Evolutionary conservation across 2,113 vertebrate species (phyloP).

Genomic region (Micronycteris hirsuta): DNA sequence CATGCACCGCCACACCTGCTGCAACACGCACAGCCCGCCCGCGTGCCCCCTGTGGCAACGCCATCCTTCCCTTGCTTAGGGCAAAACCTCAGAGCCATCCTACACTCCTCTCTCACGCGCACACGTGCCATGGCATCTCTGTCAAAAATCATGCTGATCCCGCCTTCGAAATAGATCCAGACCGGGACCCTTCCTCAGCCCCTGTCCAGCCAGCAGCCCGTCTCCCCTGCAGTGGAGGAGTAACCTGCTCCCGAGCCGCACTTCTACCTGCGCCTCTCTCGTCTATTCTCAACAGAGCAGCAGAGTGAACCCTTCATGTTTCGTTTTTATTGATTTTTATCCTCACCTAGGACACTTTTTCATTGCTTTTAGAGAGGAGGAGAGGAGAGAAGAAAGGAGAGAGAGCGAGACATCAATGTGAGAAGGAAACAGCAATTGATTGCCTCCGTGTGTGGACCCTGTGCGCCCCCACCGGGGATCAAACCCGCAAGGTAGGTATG

Average conservation of each 20-base stretch:
- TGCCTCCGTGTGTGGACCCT: too few relatives aligned
- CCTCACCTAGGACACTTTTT: too few relatives aligned
- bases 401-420: too few relatives aligned
- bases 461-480: too few relatives aligned
- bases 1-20: not conserved
- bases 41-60: not conserved
- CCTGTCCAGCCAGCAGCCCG: rapidly evolving
- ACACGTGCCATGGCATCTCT: not conserved
- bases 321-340: too few relatives aligned
- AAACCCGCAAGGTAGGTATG: too few relatives aligned
- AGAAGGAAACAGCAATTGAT: too few relatives aligned
- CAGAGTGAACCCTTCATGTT: not conserved
- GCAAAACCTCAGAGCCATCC: rapidly evolving
- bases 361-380: too few relatives aligned
- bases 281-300: not conserved
- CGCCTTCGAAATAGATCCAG: not conserved
- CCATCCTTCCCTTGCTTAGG: not conserved
- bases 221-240: rapidly evolving
- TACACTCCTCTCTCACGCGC: rapidly evolving
- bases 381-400: too few relatives aligned
- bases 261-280: not conserved
- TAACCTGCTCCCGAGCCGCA: too few relatives aligned
- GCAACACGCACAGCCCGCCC: not conserved
- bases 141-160: too few relatives aligned
- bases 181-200: not conserved